These are phyloP conservation scores for Drosophila mettleri DNA, from an alignment of 2,888 invertebrate genomes.

Conservation along the genomic window DNA sequence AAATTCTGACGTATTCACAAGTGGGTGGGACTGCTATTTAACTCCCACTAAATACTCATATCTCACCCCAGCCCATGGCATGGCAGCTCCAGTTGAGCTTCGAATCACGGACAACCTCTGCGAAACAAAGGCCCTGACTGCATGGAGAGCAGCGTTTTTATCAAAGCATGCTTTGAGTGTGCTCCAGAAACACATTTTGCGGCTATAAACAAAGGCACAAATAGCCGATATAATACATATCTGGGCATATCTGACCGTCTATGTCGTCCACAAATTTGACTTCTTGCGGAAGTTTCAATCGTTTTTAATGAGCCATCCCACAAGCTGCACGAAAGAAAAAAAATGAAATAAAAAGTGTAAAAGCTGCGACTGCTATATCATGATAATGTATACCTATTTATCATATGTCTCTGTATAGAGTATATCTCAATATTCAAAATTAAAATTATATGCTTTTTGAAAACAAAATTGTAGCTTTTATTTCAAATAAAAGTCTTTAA, in stretches of 20 bases:
- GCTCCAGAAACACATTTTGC: constrained; percentile 24
- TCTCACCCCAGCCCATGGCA: not conserved
- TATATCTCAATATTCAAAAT: too few relatives aligned
- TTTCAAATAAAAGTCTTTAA: too few relatives aligned
- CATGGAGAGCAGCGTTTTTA: not conserved
- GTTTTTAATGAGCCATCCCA: constrained; percentile 62
- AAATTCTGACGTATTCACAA: constrained; percentile 9
- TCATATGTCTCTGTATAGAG: too few relatives aligned
- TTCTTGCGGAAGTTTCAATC: constrained; percentile 71
- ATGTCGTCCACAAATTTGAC: constrained; percentile 6
- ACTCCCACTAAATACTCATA: not conserved
- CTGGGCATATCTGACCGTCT: constrained; percentile 4
- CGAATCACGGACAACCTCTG: constrained; percentile 12
- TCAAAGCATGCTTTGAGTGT: not conserved
- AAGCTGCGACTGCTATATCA: constrained; percentile 5
- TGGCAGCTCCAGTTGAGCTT: not conserved
- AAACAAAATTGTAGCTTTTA: too few relatives aligned
- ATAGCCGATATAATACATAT: constrained; percentile 5
- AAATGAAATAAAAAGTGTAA: not conserved
- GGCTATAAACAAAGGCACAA: not conserved
- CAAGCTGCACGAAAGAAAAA: not conserved
- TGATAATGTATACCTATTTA: not conserved
- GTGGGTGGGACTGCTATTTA: not conserved
- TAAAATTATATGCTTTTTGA: too few relatives aligned
- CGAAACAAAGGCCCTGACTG: constrained; percentile 25